Evolutionary conservation across 1,140 invertebrate genomes (phyloP).

Genomic region (Batillaria attramentaria): DNA sequence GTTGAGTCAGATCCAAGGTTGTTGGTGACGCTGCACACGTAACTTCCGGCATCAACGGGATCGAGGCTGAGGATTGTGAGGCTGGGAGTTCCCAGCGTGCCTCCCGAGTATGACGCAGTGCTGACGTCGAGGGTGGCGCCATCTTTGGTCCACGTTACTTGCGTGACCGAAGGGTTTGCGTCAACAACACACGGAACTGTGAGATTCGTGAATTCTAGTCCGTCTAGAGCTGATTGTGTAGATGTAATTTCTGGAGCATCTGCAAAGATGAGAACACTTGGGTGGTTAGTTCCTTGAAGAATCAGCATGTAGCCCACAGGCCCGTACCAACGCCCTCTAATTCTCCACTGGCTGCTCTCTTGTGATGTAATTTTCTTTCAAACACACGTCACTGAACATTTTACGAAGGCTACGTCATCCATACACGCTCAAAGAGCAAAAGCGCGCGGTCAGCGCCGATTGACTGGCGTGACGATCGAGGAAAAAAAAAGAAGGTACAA

Average conservation of each 20-base stretch:
- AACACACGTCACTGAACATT: no score
- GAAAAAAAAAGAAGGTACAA: no score
- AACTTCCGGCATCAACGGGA: constrained; percentile 11
- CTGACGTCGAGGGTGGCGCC: not conserved
- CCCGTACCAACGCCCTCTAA: no score
- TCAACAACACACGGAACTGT: constrained; percentile 8
- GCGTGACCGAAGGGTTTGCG: not conserved
- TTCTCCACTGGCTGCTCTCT: no score
- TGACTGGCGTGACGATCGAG: no score
- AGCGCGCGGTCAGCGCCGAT: no score
- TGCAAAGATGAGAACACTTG: not conserved
- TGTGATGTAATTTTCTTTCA: no score
- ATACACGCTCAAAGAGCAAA: no score
- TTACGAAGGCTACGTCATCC: no score
- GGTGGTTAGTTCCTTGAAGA: not conserved
- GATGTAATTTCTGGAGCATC: constrained; percentile 12
- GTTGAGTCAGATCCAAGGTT: not conserved
- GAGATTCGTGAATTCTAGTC: not conserved
- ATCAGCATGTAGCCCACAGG: no score
- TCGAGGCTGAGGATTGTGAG: not conserved
- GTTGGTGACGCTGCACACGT: constrained; percentile 3
- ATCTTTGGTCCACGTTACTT: not conserved
- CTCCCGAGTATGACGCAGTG: constrained; percentile 15
- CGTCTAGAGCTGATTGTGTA: not conserved
- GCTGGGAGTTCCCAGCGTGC: constrained; percentile 16